Evolutionary conservation across 2,797 vertebrate genomes (phyloP), one percentile per base, ranked within the genome.

Genomic region (Pampus argenteus): DNA sequence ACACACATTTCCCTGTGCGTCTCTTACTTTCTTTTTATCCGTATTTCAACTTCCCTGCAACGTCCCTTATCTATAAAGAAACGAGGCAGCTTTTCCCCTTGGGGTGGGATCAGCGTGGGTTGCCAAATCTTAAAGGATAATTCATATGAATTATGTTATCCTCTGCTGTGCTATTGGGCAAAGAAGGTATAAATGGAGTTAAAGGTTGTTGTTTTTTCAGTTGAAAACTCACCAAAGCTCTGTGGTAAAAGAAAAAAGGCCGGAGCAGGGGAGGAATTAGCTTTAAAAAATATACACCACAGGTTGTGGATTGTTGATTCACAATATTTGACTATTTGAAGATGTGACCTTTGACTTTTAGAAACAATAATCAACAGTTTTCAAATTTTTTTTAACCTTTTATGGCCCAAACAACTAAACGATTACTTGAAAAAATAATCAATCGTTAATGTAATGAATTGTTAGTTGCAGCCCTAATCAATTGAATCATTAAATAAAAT

Each of bases 61-160:
- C 34, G 17, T 49, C 72, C 17, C 55, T 60, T 71, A 61, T 74
- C 62, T 49, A 51, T 51, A 26, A 61, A 51, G 65, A 70, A 40
- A n/a, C 9, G 15, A 56, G 38, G 54, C 59, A 49, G 49, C 20
- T 23, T 50, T 48, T 5, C 20, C 49, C 23, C 69, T 48, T 8
- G 1, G 66, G n/a, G 9, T 49, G 56, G 25, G 38, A 64, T 81
- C 60, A 74, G 38, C 42, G 22, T 60, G 40, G n/a, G 49, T 28
- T 54, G 57, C 47, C 48, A 62, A 73, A 42, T 51, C 42, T 58
- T 71, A 54, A 72, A 71, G 38, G 48, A 66, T 61, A 60, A 72
- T 51, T 65, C 34, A 54, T 66, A 38, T 47, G 14, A 67, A 72
- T 62, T 50, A 38, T 71, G 68, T 63, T 71, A 18, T 22, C 42